Percentiles rank a stretch among this genome's conserved stretches.
phyloP scores from a whole-genome alignment of 1,140 invertebrate genomes.

The Drosophila busckii region DNA sequence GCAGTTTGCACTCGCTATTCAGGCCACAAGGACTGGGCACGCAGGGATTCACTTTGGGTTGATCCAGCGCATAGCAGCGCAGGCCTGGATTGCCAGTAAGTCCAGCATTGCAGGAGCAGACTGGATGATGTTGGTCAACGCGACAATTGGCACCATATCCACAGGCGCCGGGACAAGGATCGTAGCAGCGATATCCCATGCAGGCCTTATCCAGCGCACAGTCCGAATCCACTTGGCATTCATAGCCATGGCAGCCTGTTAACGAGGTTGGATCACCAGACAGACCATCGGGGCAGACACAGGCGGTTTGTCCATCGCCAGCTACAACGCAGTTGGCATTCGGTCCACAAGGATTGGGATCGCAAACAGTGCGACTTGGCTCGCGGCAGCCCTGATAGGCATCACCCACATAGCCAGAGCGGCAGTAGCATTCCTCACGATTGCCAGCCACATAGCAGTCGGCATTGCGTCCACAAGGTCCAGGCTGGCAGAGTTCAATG shows the following conservation, averaged over 20 bases:
- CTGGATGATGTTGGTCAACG: slow-evolving; percentile 87
- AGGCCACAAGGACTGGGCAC: slow-evolving; percentile 87
- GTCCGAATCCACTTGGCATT: slow-evolving; percentile 88
- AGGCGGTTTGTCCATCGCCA: slow-evolving; percentile 84
- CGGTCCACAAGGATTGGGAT: slow-evolving; percentile 88
- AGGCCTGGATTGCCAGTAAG: slow-evolving; percentile 87
- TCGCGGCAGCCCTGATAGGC: slow-evolving; percentile 86
- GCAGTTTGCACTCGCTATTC: slow-evolving; percentile 87
- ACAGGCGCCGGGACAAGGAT: slow-evolving; percentile 90
- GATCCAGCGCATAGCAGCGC: slow-evolving; percentile 83
- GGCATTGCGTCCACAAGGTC: slow-evolving; percentile 88
- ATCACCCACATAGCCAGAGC: slow-evolving; percentile 86
- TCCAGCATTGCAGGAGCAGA: slow-evolving; percentile 86
- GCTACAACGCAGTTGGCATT: slow-evolving; percentile 86
- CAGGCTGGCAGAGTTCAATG: slow-evolving; percentile 85
- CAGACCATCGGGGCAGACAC: slow-evolving; percentile 86
- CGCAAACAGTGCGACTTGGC: slow-evolving; percentile 83
- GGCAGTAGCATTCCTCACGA: slow-evolving; percentile 88
- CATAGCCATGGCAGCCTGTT: slow-evolving; percentile 85
- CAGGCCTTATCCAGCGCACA: slow-evolving; percentile 86
- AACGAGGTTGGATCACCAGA: slow-evolving; percentile 87
- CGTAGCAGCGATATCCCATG: slow-evolving; percentile 86
- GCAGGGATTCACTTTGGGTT: slow-evolving; percentile 83
- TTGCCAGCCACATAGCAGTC: slow-evolving; percentile 87
- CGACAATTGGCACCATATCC: slow-evolving; percentile 86